phyloP scores from a whole-genome alignment of 2,888 invertebrate species.

The Iphiclides podalirius region DNA sequence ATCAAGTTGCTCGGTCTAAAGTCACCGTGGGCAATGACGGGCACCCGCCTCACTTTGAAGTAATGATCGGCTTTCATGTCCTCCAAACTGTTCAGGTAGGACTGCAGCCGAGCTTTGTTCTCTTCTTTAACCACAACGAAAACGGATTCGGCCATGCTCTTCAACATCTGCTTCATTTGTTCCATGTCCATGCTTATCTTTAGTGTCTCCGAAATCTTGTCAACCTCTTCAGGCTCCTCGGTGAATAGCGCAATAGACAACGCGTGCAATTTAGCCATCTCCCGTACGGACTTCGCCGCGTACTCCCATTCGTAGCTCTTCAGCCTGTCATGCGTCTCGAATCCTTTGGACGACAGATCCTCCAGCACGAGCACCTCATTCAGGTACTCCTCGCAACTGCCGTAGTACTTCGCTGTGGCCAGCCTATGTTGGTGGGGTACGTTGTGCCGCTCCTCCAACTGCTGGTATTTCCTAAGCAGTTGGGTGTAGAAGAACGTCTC shows the following conservation, averaged over 20 bases:
- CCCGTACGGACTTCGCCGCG: constrained; percentile 42
- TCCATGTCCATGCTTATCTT: constrained; percentile 10
- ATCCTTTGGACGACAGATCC: constrained; percentile 48
- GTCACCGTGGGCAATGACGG: constrained; percentile 51
- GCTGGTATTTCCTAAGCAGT: constrained; percentile 38
- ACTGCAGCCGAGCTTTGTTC: constrained; percentile 34
- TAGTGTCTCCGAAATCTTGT: constrained; percentile 30
- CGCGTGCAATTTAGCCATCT: constrained; percentile 62
- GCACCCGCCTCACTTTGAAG: constrained; percentile 29
- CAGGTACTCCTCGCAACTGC: constrained; percentile 32
- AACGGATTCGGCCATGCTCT: constrained; percentile 27
- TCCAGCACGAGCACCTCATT: constrained; percentile 56
- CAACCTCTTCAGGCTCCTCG: constrained; percentile 46
- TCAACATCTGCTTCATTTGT: constrained; percentile 21
- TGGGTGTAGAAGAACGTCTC: constrained; percentile 47
- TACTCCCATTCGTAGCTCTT: constrained; percentile 53
- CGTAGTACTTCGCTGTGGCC: constrained; percentile 45
- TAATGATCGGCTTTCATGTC: constrained; percentile 17
- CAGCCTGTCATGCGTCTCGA: constrained; percentile 43
- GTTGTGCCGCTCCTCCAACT: constrained; percentile 38
- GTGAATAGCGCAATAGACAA: constrained; percentile 45
- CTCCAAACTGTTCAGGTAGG: constrained; percentile 25
- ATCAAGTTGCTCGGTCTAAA: constrained; percentile 49
- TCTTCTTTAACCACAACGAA: constrained; percentile 36
- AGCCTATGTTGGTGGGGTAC: constrained; percentile 40